Evolutionary conservation across 2,888 invertebrate genomes (phyloP).

Genomic region (Ditula angustiorana): DNA sequence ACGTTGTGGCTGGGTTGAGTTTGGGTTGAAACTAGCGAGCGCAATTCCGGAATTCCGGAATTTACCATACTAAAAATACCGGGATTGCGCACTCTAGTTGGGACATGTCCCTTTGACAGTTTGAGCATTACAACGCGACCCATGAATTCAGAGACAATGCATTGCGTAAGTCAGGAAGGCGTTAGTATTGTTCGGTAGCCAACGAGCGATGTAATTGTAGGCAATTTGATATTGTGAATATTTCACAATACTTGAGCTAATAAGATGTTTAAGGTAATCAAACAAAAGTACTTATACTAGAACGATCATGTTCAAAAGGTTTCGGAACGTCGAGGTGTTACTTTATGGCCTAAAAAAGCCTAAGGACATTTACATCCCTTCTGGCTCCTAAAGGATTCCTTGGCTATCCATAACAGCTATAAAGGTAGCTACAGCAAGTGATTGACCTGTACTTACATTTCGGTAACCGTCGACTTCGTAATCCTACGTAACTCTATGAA

Average conservation of each 20-base stretch:
- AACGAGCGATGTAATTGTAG: slow-evolving; percentile 6
- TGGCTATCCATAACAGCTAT: too few species aligned
- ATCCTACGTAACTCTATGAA: slow-evolving; percentile 27
- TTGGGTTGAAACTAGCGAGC: too few species aligned
- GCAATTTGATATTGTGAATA: slow-evolving; percentile 4
- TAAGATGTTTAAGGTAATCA: not conserved
- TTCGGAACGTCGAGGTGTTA: too few species aligned
- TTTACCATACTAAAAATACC: too few species aligned
- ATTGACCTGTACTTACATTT: not conserved
- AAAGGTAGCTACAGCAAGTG: not conserved
- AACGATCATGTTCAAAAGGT: too few species aligned
- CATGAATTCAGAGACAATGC: not conserved
- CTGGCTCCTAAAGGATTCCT: too few species aligned
- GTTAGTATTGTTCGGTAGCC: not conserved
- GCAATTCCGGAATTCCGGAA: too few species aligned
- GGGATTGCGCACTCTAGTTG: too few species aligned
- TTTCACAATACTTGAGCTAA: not conserved
- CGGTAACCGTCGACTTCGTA: slow-evolving; percentile 9
- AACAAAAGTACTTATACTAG: too few species aligned
- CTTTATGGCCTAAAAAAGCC: too few species aligned
- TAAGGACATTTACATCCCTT: too few species aligned
- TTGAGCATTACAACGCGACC: not conserved
- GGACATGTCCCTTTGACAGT: slow-evolving; percentile 2
- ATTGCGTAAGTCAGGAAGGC: slow-evolving; percentile 4
- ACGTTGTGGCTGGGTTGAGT: too few species aligned